A percentile compares a stretch with the other conserved stretches of the same genome.
phyloP scores from a whole-genome alignment of 2,797 vertebrate genomes.

The Gadopsis bispinosus region DNA sequence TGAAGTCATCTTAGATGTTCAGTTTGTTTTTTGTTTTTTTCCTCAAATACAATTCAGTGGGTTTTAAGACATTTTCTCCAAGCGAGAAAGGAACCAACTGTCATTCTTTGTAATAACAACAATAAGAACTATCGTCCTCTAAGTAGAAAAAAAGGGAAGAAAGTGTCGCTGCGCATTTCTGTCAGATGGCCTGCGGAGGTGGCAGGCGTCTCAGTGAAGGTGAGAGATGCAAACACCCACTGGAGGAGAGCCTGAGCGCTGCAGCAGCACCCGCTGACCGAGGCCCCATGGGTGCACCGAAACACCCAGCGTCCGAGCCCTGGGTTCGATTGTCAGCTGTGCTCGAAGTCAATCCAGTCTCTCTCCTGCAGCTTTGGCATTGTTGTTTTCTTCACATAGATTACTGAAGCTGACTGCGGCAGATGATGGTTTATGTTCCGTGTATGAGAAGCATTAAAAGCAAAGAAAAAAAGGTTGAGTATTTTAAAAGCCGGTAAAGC shows the following conservation, averaged over 20 bases:
- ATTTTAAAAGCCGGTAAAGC: conserved; percentile 59
- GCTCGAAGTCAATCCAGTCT: conserved; percentile 67
- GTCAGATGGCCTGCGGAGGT: conserved; percentile 76
- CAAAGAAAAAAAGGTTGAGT: conserved; percentile 50
- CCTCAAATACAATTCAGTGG: conserved; percentile 64
- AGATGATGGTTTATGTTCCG: conserved; percentile 63
- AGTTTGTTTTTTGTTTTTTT: conserved; percentile 40
- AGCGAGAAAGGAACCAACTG: conserved; percentile 76
- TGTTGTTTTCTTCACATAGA: conserved; percentile 79
- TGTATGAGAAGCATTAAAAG: conserved; percentile 57
- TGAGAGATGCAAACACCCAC: conserved; percentile 77
- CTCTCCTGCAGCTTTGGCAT: conserved; percentile 76
- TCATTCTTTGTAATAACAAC: conserved; percentile 75
- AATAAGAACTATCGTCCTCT: conserved; percentile 70
- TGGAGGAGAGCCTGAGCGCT: conserved; percentile 84
- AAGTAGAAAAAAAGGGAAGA: conserved; percentile 85
- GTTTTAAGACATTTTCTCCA: conserved; percentile 83
- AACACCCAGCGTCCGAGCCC: conserved; percentile 52
- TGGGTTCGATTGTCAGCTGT: conserved; percentile 82
- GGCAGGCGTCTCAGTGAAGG: conserved; percentile 77
- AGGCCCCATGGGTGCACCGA: conserved; percentile 80
- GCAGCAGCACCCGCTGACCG: conserved; percentile 66
- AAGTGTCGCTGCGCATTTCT: conserved; percentile 88
- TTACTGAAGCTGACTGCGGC: conserved; percentile 78
- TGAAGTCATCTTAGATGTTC: conserved; percentile 76